These are phyloP conservation scores for Scrobipalpa atriplicella DNA, from an alignment of 2,888 invertebrate genomes.

Conservation along the genomic window DNA sequence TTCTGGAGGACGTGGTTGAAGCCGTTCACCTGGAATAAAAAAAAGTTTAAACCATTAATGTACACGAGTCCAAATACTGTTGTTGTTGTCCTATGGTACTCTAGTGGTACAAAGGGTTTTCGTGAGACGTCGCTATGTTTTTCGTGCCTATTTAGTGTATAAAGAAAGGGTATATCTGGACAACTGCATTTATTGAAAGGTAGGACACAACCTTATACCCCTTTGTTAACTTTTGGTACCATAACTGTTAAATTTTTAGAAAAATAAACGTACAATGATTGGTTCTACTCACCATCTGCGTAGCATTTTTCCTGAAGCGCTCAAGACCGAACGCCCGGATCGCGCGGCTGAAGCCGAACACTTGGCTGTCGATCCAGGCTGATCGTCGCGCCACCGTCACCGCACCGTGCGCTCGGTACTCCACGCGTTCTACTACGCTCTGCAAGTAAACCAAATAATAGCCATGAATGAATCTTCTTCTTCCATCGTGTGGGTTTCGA, in stretches of 20 bases:
- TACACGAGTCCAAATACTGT: neutral
- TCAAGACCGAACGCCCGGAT: conserved; percentile 96
- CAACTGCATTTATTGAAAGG: too few species aligned
- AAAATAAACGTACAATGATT: neutral
- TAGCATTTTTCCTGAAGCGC: conserved; percentile 93
- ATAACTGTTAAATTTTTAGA: too few species aligned
- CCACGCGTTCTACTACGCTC: conserved; percentile 95
- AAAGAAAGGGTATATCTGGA: too few species aligned
- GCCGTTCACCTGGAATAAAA: conserved; percentile 84
- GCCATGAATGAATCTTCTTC: too few species aligned
- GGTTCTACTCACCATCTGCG: conserved; percentile 84
- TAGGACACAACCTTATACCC: too few species aligned
- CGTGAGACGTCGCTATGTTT: too few species aligned
- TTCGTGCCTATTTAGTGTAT: too few species aligned
- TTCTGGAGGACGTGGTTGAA: conserved; percentile 91
- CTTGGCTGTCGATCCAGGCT: conserved; percentile 95
- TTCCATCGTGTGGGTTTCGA: too few species aligned
- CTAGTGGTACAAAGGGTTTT: too few species aligned
- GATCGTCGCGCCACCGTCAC: conserved; percentile 90
- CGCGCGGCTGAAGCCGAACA: conserved; percentile 93
- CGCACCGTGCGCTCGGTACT: conserved; percentile 88
- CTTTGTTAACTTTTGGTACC: too few species aligned
- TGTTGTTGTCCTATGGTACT: too few species aligned
- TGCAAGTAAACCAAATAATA: conserved; percentile 64
- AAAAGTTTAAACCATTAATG: too few species aligned